A percentile compares a stretch with the other conserved stretches of the same genome.
Evolutionary conservation across 2,888 invertebrate genomes (phyloP).

Genomic region (Leptothorax acervorum): DNA sequence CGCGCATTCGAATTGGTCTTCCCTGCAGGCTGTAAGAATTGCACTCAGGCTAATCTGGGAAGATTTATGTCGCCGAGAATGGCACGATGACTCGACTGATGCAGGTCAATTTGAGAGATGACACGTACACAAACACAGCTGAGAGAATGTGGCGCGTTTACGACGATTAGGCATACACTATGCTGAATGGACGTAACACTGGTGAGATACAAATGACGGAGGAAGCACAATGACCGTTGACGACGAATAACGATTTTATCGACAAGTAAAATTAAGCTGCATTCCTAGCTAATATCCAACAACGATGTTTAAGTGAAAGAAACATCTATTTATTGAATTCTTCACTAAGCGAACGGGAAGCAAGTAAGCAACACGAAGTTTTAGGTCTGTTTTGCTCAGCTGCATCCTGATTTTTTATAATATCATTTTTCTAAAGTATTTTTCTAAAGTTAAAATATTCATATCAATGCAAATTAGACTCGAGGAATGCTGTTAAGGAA

Average conservation of each 20-base stretch:
- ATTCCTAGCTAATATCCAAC: slow-evolving; percentile 14
- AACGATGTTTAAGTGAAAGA: background rate
- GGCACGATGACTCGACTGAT: slow-evolving; percentile 40
- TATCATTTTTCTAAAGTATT: background rate
- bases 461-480: background rate
- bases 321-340: slow-evolving; percentile 1
- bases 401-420: background rate
- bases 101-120: slow-evolving; percentile 45
- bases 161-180: slow-evolving; percentile 43
- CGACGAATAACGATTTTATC: background rate
- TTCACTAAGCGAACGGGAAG: background rate
- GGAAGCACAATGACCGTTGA: slow-evolving; percentile 18
- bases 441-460: background rate
- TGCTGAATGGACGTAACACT: slow-evolving; percentile 30
- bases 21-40: slow-evolving; percentile 88
- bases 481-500: background rate
- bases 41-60: slow-evolving; percentile 57
- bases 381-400: background rate
- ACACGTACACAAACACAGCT: slow-evolving; percentile 44
- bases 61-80: slow-evolving; percentile 27
- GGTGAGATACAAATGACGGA: slow-evolving; percentile 16
- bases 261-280: slow-evolving; percentile 19
- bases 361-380: slow-evolving; percentile 13
- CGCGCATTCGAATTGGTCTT: slow-evolving; percentile 91
- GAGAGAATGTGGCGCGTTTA: slow-evolving; percentile 30